These are phyloP conservation scores for Odontesthes bonariensis DNA, from an alignment of 2,113 vertebrate species.

Conservation along the genomic window DNA sequence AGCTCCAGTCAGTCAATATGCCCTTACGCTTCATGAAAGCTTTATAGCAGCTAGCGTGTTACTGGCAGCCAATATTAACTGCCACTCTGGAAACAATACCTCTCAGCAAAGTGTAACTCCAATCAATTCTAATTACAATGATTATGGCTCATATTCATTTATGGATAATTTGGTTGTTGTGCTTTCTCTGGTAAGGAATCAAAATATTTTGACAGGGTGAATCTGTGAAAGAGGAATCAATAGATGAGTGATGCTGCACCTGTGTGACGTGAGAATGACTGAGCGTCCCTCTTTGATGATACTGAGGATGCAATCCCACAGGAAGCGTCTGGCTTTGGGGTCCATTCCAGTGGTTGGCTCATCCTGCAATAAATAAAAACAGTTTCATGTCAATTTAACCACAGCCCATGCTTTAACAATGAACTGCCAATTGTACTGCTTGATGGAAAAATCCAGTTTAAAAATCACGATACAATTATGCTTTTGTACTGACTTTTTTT, in stretches of 20 bases:
- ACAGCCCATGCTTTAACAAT: neutral
- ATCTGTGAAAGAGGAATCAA: slow-evolving; percentile 9
- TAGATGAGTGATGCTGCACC: slow-evolving; percentile 71
- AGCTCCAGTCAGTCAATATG: slow-evolving; percentile 56
- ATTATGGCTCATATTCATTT: slow-evolving; percentile 17
- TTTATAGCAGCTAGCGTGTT: slow-evolving; percentile 55
- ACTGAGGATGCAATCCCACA: slow-evolving; percentile 97
- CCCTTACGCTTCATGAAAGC: slow-evolving; percentile 63
- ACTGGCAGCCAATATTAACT: slow-evolving; percentile 52
- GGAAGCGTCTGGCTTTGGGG: slow-evolving; percentile 94
- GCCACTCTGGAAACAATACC: slow-evolving; percentile 56
- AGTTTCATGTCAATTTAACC: neutral
- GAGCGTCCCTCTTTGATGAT: slow-evolving; percentile 95
- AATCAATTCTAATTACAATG: slow-evolving; percentile 56
- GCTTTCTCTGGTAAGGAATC: slow-evolving; percentile 2
- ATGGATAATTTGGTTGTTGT: slow-evolving; percentile 3
- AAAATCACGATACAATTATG: neutral
- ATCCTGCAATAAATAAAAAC: slow-evolving; percentile 81
- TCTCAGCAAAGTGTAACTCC: slow-evolving; percentile 38
- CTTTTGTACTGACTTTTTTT: too few species aligned
- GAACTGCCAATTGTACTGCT: too few species aligned
- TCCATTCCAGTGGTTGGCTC: slow-evolving; percentile 99
- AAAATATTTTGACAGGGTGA: slow-evolving; percentile 40
- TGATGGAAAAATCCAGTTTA: neutral
- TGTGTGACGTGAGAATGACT: slow-evolving; percentile 97